A percentile compares a stretch with the other conserved stretches of the same genome.
Conservation (phyloP, 2,113 vertebrate species). For the Steatornis caripensis region DNA sequence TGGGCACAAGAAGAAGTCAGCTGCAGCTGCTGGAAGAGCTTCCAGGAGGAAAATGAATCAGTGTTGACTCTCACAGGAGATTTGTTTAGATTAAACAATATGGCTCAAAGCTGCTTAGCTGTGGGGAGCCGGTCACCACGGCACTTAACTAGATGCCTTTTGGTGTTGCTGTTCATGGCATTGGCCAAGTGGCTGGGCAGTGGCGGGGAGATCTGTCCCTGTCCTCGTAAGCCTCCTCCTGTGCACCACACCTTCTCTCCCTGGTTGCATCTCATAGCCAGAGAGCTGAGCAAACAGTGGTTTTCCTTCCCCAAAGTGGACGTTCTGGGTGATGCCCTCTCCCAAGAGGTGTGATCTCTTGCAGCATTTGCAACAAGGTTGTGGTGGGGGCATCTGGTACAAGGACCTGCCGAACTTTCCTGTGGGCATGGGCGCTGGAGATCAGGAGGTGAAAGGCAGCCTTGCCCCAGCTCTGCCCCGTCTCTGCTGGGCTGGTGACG, state of each 20-base stretch:
- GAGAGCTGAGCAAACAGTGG: neutral
- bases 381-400: neutral
- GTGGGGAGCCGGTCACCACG: neutral
- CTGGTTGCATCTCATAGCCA: neutral
- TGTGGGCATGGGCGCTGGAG: rapidly evolving
- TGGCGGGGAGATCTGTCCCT: neutral
- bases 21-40: neutral
- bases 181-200: neutral
- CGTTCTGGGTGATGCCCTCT: neutral
- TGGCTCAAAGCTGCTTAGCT: slow-evolving; percentile 1
- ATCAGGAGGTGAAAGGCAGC: neutral
- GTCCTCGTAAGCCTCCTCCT: rapidly evolving
- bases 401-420: neutral
- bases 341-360: neutral
- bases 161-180: neutral
- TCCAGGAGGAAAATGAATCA: neutral
- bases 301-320: neutral
- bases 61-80: neutral
- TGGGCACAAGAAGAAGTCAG: neutral
- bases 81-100: slow-evolving; percentile 38
- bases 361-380: neutral
- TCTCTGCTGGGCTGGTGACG: neutral
- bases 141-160: neutral
- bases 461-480: neutral
- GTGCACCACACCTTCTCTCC: neutral